Percentiles rank a stretch among this genome's conserved stretches.
These are phyloP conservation scores for Dinoponera quadriceps DNA, from an alignment of 1,140 invertebrate genomes.

Conservation along the genomic window DNA sequence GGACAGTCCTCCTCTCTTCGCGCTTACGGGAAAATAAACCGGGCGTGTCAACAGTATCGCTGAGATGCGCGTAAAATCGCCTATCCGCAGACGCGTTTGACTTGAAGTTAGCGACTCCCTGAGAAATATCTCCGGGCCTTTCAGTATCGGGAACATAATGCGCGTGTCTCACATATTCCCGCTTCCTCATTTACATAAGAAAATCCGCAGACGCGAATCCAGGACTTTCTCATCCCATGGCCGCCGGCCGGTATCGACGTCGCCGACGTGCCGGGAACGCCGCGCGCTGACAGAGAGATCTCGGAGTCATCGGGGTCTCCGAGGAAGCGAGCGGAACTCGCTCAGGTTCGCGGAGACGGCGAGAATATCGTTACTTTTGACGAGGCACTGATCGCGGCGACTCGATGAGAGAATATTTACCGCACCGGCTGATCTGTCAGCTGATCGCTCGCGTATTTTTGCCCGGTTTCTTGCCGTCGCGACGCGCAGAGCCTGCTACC, in stretches of 20 bases:
- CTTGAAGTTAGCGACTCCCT: not conserved
- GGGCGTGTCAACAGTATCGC: no score
- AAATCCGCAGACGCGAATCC: not conserved
- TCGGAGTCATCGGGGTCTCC: not conserved
- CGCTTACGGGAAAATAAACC: no score
- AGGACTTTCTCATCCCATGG: slow-evolving; percentile 42
- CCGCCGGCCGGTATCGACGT: not conserved
- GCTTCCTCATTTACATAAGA: not conserved
- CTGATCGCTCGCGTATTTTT: slow-evolving; percentile 72
- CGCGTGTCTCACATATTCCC: not conserved
- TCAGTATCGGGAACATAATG: not conserved
- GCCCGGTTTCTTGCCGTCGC: slow-evolving; percentile 63
- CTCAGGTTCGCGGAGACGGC: not conserved
- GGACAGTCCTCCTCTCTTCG: no score
- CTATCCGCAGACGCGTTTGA: not conserved
- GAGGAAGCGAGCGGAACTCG: not conserved
- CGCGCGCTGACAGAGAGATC: not conserved
- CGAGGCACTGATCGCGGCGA: slow-evolving; percentile 56
- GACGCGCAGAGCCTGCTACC: slow-evolving; percentile 62
- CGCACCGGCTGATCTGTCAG: slow-evolving; percentile 79
- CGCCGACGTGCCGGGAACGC: not conserved
- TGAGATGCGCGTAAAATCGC: not conserved
- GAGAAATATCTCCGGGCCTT: not conserved
- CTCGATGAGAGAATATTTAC: slow-evolving; percentile 81
- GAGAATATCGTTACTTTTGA: slow-evolving; percentile 72